phyloP scores from a whole-genome alignment of 2,797 vertebrate species.

The Chrysocyon brachyurus region DNA sequence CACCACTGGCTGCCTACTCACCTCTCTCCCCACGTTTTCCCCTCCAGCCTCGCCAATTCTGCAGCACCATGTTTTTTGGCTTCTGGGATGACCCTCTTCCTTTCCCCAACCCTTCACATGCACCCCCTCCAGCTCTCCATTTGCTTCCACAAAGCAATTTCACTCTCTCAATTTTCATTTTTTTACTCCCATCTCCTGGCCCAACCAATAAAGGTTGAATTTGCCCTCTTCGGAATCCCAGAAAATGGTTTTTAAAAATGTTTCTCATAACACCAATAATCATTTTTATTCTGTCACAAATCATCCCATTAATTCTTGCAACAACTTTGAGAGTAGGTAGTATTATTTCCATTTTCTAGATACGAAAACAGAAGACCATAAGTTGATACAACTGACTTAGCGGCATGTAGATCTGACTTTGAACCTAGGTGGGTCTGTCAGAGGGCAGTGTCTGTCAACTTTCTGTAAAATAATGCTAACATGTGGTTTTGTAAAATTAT shows the following conservation, averaged over 20 bases:
- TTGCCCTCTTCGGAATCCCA: constrained; percentile 1
- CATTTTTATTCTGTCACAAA: constrained; percentile 22
- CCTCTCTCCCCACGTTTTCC: background rate
- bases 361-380: constrained; percentile 22
- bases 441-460: background rate
- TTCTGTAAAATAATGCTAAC: background rate
- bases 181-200: background rate
- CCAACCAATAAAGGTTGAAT: background rate
- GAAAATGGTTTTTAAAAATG: background rate
- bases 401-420: background rate
- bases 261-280: constrained; percentile 6
- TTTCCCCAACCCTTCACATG: rapidly evolving
- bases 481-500: background rate
- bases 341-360: background rate
- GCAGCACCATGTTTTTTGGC: background rate
- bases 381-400: background rate
- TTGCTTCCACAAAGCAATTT: background rate
- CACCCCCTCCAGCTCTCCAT: background rate
- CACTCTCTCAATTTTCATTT: background rate
- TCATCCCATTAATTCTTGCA: background rate
- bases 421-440: background rate
- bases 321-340: background rate
- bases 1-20: background rate
- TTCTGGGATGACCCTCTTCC: background rate
- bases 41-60: background rate